Evolutionary conservation across 2,888 invertebrate genomes (phyloP).

Genomic region (Thereva unica): DNA sequence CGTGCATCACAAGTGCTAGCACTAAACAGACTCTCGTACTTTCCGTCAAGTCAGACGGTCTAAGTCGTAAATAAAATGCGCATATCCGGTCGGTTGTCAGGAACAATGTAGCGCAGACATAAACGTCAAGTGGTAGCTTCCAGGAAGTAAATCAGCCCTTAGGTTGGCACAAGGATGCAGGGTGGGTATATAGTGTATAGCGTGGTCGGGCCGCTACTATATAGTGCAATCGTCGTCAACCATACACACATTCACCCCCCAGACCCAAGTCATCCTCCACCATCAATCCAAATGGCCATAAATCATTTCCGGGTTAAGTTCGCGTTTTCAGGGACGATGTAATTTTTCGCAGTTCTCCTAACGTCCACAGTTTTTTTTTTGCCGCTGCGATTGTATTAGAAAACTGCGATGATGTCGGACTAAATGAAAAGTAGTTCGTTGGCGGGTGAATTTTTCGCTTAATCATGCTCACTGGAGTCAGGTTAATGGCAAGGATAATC

Average conservation of each 20-base stretch:
- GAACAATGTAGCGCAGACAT: conserved; percentile 27
- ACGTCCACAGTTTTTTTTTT: background rate
- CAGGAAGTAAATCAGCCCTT: conserved; percentile 8
- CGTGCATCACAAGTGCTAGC: background rate
- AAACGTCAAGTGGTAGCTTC: conserved; percentile 24
- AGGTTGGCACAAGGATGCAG: background rate
- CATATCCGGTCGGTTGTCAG: conserved; percentile 32
- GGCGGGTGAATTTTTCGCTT: too few relatives aligned
- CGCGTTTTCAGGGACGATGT: conserved; percentile 9
- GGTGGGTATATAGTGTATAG: too few relatives aligned
- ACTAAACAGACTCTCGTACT: too few relatives aligned
- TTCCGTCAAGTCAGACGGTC: conserved; percentile 9
- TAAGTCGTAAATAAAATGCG: conserved; percentile 29
- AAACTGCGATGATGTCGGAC: background rate
- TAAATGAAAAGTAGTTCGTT: too few relatives aligned
- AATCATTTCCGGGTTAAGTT: conserved; percentile 21
- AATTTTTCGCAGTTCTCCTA: background rate
- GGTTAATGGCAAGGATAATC: too few relatives aligned
- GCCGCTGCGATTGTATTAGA: conserved; percentile 10
- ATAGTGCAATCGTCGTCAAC: background rate
- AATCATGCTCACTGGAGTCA: too few relatives aligned
- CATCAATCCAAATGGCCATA: conserved; percentile 23
- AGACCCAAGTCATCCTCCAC: conserved; percentile 5
- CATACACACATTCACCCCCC: background rate
- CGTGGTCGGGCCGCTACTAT: too few relatives aligned